Base-by-base conservation (phyloP, 2,797 vertebrate species). In the Bradypus variegatus region DNA sequence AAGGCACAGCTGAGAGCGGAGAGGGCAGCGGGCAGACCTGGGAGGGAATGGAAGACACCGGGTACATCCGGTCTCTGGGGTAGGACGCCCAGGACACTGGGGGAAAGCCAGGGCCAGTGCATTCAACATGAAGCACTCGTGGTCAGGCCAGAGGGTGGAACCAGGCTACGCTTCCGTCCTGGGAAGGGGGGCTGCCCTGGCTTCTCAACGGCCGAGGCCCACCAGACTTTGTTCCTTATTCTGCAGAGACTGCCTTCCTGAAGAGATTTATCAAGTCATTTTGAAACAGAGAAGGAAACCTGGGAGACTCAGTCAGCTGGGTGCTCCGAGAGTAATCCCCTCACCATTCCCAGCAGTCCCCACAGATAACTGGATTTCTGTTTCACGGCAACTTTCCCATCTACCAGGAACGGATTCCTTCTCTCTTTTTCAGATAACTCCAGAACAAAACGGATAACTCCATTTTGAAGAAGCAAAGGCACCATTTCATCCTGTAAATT, bases 271-370 rank as follows among this genome's bases (percentile, higher is more conserved):
- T 50, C 38, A 62, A 91, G 89, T 95, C 91, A 94, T 94, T 86
- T 77, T 70, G 93, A 95, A 96, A 95, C 38, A 88, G 88, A 93
- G 90, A 91, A 94, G 84, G 80, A 83, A 67, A 41, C 31, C 50
- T 16, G 12, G 64, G 81, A 55, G 45, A n/a, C 58, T 45, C 18
- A 6, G 13, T 48, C 36, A n/a, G 60, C n/a, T 0, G 0, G 11
- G 33, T 2, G 12, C 64, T 6, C 64, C 19, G 2, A 85, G 70
- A 8, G 0, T 2, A 23, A 31, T 72, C 77, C 75, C 48, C 1
- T 1, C 6, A 6, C 27, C 11, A 31, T 31, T 53, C 11, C 16
- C 33, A 45, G 48, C 0, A 4, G 33, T 1, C 6, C 50, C 33
- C 6, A 13, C 0, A 0, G 55, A 23, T 2, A 0, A 0, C 0